phyloP scores from a whole-genome alignment of 2,797 vertebrate species.

The Chrosomus eos region DNA sequence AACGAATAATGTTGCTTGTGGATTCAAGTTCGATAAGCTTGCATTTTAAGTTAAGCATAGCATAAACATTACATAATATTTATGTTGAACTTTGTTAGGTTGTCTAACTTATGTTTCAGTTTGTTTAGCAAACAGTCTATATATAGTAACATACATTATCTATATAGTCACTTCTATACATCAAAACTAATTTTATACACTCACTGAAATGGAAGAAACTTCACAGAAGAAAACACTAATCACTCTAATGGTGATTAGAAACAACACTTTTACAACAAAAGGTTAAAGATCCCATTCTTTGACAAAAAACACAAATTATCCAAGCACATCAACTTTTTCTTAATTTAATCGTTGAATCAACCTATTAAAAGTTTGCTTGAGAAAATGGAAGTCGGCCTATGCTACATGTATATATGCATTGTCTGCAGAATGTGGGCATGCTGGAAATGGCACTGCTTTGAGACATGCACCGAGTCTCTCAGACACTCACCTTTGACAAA shows the following conservation, averaged over 20 bases:
- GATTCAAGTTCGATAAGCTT: background rate
- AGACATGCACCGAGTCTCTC: background rate
- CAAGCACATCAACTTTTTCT: background rate
- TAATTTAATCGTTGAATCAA: background rate
- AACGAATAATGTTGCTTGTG: background rate
- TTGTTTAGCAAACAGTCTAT: background rate
- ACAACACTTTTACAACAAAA: background rate
- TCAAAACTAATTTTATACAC: background rate
- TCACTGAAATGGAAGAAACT: background rate
- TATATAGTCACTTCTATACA: background rate
- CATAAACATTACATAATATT: background rate
- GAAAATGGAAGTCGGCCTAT: background rate
- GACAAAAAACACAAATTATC: background rate
- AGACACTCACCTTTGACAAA: slow-evolving; percentile 87
- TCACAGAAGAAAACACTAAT: background rate
- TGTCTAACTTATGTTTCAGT: background rate
- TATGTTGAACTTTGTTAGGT: background rate
- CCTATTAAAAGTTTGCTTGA: background rate
- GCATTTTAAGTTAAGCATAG: background rate
- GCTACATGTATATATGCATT: too few relatives aligned
- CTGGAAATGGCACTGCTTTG: background rate
- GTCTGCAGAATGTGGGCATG: background rate
- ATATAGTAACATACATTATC: background rate
- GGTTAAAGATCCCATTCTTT: background rate
- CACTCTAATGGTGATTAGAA: background rate